A percentile compares a stretch with the other conserved stretches of the same genome.
Evolutionary conservation across 92 coral and sea anemone species (phyloP).

Genomic region (Umimayanthus kanabou): DNA sequence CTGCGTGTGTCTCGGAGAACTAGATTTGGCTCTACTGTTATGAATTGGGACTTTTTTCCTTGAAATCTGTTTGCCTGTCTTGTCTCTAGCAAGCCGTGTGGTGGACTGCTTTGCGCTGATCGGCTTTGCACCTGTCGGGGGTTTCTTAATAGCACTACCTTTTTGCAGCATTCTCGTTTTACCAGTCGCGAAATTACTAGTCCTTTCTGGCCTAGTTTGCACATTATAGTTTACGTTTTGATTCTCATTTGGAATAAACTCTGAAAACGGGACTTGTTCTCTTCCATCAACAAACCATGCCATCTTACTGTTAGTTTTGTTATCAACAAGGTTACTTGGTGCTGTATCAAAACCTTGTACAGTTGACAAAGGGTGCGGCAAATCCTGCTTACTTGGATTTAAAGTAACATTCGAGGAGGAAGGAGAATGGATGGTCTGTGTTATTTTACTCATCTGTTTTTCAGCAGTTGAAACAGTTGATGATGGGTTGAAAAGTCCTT

Average conservation of each 20-base stretch:
- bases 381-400: background rate
- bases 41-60: background rate
- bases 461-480: background rate
- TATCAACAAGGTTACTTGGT: background rate
- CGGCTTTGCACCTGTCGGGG: slow-evolving; percentile 30
- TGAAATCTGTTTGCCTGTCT: background rate
- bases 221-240: background rate
- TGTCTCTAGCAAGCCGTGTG: background rate
- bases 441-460: background rate
- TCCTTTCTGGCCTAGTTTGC: background rate
- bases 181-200: background rate
- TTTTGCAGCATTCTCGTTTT: background rate
- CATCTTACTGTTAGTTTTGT: background rate
- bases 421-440: background rate
- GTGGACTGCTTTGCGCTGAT: background rate
- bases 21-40: background rate
- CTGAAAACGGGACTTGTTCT: background rate
- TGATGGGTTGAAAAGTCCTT: background rate
- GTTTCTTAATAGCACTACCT: background rate
- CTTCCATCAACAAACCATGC: background rate
- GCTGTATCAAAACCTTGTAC: background rate
- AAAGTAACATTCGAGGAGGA: background rate
- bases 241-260: background rate
- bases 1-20: background rate
- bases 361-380: background rate